These are phyloP conservation scores for Sitta carolinensis DNA, from an alignment of 2,797 vertebrate species.

Conservation along the genomic window DNA sequence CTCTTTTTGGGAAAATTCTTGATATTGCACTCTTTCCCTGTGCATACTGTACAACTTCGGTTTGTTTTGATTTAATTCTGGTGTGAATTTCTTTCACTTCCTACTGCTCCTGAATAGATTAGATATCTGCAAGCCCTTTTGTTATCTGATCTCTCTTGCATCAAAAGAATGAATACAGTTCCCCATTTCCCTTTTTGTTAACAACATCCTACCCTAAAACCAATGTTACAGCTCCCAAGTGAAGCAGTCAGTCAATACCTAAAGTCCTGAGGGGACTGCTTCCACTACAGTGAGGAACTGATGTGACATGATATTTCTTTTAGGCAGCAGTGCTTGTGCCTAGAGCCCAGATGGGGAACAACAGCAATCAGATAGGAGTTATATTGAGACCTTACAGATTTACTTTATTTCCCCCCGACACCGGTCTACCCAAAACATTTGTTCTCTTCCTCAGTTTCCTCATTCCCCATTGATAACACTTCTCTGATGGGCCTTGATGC, in stretches of 20 bases:
- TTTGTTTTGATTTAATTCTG: background rate
- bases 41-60: background rate
- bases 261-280: background rate
- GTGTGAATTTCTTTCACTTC: background rate
- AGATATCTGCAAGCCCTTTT: background rate
- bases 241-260: background rate
- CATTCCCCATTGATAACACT: background rate
- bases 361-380: background rate
- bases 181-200: background rate
- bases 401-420: background rate
- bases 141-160: background rate
- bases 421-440: background rate
- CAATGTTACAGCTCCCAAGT: rapidly evolving
- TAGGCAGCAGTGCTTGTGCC: background rate
- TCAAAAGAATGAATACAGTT: background rate
- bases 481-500: background rate
- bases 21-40: background rate
- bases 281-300: background rate
- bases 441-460: background rate
- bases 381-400: background rate
- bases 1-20: background rate
- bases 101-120: background rate
- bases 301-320: background rate
- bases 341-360: background rate
- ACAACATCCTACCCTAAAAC: background rate